Percentiles rank a stretch among this genome's conserved stretches.
phyloP scores from a whole-genome alignment of 2,888 invertebrate genomes.

The Electrophaes corylata region DNA sequence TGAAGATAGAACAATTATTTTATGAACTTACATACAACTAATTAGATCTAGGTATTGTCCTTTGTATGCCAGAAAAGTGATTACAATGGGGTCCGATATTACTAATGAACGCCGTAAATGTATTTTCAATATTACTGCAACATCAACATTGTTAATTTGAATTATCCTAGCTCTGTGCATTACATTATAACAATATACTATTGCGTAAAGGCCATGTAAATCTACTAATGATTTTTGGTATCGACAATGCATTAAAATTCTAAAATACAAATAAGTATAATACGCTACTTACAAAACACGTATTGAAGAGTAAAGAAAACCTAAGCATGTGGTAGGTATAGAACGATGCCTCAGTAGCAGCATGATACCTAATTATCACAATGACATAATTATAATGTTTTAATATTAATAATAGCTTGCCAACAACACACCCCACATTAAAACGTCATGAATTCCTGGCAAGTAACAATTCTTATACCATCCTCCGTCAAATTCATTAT shows the following conservation, averaged over 20 bases:
- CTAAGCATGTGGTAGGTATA: conserved; percentile 38
- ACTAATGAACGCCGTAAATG: conserved; percentile 50
- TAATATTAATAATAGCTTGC: conserved; percentile 62
- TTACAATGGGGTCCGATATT: conserved; percentile 67
- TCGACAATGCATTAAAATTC: conserved; percentile 54
- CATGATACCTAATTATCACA: conserved; percentile 77
- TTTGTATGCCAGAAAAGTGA: conserved; percentile 82
- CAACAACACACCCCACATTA: conserved; percentile 74
- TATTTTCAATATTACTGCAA: conserved; percentile 68
- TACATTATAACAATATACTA: conserved; percentile 60
- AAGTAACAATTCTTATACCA: conserved; percentile 68
- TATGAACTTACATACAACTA: conserved; percentile 81
- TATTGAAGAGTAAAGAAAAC: conserved; percentile 39
- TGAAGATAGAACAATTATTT: conserved; percentile 82
- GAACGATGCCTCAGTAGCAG: conserved; percentile 65
- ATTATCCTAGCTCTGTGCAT: conserved; percentile 65
- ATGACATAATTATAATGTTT: conserved; percentile 58
- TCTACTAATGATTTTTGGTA: conserved; percentile 65
- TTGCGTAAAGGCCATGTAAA: conserved; percentile 66
- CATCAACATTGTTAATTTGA: conserved; percentile 55
- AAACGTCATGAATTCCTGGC: conserved; percentile 72
- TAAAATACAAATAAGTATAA: conserved; percentile 41
- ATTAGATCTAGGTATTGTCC: conserved; percentile 85
- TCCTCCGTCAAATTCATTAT: conserved; percentile 54
- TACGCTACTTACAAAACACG: conserved; percentile 41